Percentiles rank a stretch among this genome's conserved stretches.
These are phyloP conservation scores for Periparus ater DNA, from an alignment of 2,797 vertebrate genomes.

Conservation along the genomic window DNA sequence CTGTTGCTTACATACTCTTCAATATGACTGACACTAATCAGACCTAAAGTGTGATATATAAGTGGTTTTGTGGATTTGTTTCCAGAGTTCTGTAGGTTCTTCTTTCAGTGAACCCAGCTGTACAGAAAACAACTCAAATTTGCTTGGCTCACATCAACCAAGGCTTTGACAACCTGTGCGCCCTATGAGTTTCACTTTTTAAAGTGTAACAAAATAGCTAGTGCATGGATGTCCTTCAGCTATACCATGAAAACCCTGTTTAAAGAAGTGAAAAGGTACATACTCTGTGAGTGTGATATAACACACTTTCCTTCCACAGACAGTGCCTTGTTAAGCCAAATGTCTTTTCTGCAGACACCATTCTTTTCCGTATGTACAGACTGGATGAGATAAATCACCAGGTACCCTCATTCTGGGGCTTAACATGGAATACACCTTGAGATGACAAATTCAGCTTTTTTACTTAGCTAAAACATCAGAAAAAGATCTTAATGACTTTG, in stretches of 20 bases:
- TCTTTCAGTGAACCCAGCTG: neutral
- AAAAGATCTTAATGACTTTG: neutral
- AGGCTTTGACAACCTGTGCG: neutral
- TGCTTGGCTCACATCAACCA: neutral
- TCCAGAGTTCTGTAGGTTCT: conserved; percentile 21
- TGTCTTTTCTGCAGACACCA: neutral
- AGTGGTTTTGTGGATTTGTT: neutral
- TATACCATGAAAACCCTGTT: neutral
- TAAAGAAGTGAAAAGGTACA: neutral
- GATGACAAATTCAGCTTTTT: neutral
- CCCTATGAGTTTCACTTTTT: neutral
- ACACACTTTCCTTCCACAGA: neutral
- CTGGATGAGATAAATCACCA: neutral
- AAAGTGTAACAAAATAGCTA: neutral
- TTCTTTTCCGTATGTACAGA: neutral
- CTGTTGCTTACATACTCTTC: neutral
- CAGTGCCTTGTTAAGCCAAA: neutral
- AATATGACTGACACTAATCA: neutral
- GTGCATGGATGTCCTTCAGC: neutral
- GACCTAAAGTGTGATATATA: neutral
- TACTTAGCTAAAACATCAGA: neutral
- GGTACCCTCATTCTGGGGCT: neutral
- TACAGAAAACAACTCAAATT: conserved; percentile 6
- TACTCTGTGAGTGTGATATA: neutral
- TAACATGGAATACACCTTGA: neutral